Conservation (phyloP, 2,888 invertebrate genomes). For the Euphydryas editha region DNA sequence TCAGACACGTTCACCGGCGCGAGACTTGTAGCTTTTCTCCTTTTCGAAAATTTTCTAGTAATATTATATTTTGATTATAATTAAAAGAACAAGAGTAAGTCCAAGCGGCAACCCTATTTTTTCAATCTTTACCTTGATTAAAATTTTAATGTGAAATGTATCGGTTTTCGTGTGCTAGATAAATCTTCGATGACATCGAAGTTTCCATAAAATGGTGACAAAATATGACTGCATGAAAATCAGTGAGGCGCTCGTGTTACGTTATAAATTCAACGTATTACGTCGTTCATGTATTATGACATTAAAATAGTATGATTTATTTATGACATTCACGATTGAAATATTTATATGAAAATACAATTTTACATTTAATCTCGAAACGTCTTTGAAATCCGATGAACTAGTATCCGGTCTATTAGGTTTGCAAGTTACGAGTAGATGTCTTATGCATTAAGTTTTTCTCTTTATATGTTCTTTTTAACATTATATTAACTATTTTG, state of each 20-base stretch:
- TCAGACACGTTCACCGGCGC: background rate
- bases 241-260: background rate
- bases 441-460: background rate
- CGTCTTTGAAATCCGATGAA: background rate
- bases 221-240: constrained; percentile 7
- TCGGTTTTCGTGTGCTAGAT: background rate
- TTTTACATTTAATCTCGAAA: constrained; percentile 5
- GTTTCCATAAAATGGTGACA: constrained; percentile 11
- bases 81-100: background rate
- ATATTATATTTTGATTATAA: background rate
- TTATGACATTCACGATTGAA: constrained; percentile 9
- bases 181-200: background rate
- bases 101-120: too few species aligned
- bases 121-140: too few species aligned
- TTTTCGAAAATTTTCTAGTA: background rate
- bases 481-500: background rate
- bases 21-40: background rate
- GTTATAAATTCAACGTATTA: constrained; percentile 11
- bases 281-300: constrained; percentile 14
- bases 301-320: constrained; percentile 19
- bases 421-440: background rate
- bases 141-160: too few species aligned
- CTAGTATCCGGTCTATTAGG: background rate
- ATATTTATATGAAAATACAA: constrained; percentile 4
- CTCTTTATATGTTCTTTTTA: background rate